Evolutionary conservation across 2,797 vertebrate species (phyloP).

Genomic region (Carapus acus): DNA sequence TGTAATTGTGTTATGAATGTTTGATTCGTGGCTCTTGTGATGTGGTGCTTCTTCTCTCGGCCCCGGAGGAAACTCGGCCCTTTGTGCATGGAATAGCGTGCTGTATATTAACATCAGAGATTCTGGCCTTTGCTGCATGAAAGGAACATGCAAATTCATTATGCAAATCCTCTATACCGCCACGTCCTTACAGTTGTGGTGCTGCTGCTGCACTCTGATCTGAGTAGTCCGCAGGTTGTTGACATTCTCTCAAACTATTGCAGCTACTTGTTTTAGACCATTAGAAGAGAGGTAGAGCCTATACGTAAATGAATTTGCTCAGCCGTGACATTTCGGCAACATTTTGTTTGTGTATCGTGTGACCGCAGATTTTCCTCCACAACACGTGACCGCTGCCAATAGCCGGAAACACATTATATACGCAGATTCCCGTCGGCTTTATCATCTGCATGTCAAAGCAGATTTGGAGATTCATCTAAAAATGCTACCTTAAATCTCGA

Average conservation of each 20-base stretch:
- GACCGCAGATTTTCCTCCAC: no score
- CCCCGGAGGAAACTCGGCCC: neutral
- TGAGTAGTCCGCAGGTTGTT: neutral
- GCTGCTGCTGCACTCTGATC: neutral
- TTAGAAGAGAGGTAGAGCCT: neutral
- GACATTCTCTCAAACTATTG: neutral
- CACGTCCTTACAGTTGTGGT: neutral
- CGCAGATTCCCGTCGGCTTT: no score
- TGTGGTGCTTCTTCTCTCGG: neutral
- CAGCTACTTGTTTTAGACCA: neutral
- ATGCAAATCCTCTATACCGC: no score
- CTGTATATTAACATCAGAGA: neutral
- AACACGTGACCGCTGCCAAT: no score
- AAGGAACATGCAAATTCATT: no score
- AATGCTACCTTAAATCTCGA: neutral
- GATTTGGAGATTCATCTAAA: neutral
- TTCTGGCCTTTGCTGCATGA: no score
- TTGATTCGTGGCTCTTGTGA: no score
- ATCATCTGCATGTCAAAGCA: neutral
- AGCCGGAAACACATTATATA: neutral
- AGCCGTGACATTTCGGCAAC: no score
- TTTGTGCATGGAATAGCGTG: neutral
- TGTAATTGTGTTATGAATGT: no score
- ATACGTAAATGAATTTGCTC: no score
- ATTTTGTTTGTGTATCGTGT: no score